These are phyloP conservation scores for Erethizon dorsatum DNA, from an alignment of 2,797 vertebrate species.

Conservation along the genomic window DNA sequence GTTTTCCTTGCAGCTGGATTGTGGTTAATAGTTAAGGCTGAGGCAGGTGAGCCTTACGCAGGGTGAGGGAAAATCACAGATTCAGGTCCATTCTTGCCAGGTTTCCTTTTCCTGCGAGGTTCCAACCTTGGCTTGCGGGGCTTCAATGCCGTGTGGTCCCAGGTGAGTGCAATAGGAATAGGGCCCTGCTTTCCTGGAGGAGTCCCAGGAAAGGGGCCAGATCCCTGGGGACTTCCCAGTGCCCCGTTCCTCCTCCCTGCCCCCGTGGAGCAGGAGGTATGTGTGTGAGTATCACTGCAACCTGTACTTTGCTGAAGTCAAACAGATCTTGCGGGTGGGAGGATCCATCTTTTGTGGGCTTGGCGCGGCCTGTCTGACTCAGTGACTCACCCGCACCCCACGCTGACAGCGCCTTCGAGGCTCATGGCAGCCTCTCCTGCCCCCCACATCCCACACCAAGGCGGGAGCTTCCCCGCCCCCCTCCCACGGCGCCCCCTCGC, in stretches of 20 bases:
- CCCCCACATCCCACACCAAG: not conserved
- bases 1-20: not conserved
- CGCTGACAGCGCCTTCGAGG: slow-evolving; percentile 45
- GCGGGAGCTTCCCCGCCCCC: slow-evolving; percentile 67
- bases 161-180: slow-evolving; percentile 36
- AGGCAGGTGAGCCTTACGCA: not conserved
- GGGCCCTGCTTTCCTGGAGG: slow-evolving; percentile 43
- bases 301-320: slow-evolving; percentile 88
- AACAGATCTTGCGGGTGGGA: slow-evolving; percentile 85
- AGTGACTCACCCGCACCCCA: slow-evolving; percentile 72
- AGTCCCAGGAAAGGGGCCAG: slow-evolving; percentile 20
- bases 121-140: not conserved
- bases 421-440: slow-evolving; percentile 59
- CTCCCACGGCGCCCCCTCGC: slow-evolving; percentile 61
- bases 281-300: slow-evolving; percentile 86
- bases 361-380: slow-evolving; percentile 81
- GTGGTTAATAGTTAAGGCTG: not conserved
- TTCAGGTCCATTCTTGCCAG: rapidly evolving
- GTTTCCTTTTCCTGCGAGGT: rapidly evolving
- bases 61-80: not conserved
- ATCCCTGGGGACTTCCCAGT: slow-evolving; percentile 80
- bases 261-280: slow-evolving; percentile 79
- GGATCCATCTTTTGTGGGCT: slow-evolving; percentile 84
- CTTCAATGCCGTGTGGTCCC: not conserved
- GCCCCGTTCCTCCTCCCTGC: slow-evolving; percentile 66